Evolutionary conservation across 2,113 vertebrate genomes (phyloP).

Genomic region (Girardinichthys multiradiatus): DNA sequence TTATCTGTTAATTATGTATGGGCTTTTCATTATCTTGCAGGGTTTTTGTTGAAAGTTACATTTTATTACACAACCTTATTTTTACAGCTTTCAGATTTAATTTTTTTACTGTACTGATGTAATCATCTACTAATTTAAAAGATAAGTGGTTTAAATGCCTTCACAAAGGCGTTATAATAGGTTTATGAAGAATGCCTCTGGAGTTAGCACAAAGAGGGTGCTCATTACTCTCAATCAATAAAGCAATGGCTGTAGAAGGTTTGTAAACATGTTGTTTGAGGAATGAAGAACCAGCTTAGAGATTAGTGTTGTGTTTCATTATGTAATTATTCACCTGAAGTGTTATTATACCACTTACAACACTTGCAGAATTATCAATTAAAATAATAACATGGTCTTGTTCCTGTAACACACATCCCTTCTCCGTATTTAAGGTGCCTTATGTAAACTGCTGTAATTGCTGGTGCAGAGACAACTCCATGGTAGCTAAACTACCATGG

Average conservation of each 20-base stretch:
- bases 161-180: constrained; percentile 2
- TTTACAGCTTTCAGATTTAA: constrained; percentile 12
- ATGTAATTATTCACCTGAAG: not conserved
- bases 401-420: not conserved
- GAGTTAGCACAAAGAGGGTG: not conserved
- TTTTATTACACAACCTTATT: constrained; percentile 5
- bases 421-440: not conserved
- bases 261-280: constrained; percentile 7
- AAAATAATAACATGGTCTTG: not conserved
- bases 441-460: not conserved
- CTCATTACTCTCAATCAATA: constrained; percentile 18
- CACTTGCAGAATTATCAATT: not conserved
- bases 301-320: not conserved
- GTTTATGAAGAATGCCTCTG: not conserved
- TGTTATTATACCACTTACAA: not conserved
- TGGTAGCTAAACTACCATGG: not conserved
- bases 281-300: not conserved
- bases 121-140: not conserved
- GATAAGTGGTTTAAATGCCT: constrained; percentile 1
- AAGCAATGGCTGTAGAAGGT: constrained; percentile 24
- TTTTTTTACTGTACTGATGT: not conserved
- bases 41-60: constrained; percentile 25
- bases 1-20: constrained; percentile 64
- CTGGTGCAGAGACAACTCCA: not conserved
- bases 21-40: constrained; percentile 42